A percentile compares a stretch with the other conserved stretches of the same genome.
These are phyloP conservation scores for Cyanocitta stelleri DNA, from an alignment of 2,113 vertebrate species.

Conservation along the genomic window DNA sequence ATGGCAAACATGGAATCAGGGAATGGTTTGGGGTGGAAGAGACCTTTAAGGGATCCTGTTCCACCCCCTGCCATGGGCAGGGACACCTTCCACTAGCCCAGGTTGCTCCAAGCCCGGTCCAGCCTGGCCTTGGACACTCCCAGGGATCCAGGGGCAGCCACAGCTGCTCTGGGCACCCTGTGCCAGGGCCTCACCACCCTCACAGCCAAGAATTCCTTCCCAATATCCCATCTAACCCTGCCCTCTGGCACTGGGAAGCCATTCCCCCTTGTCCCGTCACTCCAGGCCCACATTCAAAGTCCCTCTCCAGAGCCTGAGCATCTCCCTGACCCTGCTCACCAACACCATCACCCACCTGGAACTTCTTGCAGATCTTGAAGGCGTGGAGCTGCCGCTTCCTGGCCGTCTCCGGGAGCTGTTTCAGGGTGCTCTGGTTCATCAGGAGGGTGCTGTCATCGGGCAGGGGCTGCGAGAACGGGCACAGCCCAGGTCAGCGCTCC, in stretches of 20 bases:
- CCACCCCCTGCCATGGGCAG: neutral
- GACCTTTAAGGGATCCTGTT: neutral
- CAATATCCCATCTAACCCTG: neutral
- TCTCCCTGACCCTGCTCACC: neutral
- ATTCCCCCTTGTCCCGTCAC: neutral
- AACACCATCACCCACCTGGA: conserved; percentile 72
- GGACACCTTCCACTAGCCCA: fast-evolving
- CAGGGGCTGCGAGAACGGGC: conserved; percentile 74
- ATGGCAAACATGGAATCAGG: neutral
- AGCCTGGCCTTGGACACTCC: neutral
- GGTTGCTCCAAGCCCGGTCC: fast-evolving
- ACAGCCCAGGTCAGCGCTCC: fast-evolving
- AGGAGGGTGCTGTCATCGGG: conserved; percentile 73
- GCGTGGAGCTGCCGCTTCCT: conserved; percentile 76
- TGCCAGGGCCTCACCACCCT: neutral
- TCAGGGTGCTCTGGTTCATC: conserved; percentile 81
- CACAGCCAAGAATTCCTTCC: neutral
- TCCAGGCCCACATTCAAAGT: neutral
- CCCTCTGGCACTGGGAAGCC: neutral
- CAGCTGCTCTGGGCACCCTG: neutral
- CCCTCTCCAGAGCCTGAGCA: neutral
- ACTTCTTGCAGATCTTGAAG: conserved; percentile 92
- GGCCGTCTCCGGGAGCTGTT: conserved; percentile 72
- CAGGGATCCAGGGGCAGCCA: neutral
- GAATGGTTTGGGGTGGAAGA: neutral